Conservation (phyloP, 2,888 invertebrate species). For the Heliconius cydno region DNA sequence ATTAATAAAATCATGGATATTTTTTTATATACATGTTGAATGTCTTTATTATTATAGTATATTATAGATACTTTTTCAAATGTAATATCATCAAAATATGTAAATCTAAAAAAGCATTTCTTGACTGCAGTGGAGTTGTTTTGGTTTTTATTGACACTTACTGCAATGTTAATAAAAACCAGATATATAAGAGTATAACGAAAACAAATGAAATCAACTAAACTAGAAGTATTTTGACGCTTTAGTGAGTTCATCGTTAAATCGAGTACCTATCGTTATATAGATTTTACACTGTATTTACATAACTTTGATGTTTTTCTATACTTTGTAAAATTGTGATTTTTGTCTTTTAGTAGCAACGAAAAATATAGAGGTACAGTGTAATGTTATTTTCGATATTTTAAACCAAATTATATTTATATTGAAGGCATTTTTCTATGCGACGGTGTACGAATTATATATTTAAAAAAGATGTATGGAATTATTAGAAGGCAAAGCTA, state of each 20-base stretch:
- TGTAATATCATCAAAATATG: not conserved
- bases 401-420: conserved; percentile 2
- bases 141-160: not conserved
- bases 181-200: too few species aligned
- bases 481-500: not conserved
- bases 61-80: not conserved
- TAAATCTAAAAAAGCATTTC: not conserved
- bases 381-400: conserved; percentile 1
- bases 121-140: not conserved
- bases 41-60: too few species aligned
- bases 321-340: not conserved
- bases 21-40: not conserved
- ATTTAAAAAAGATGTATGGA: not conserved
- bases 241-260: not conserved
- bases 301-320: conserved; percentile 2
- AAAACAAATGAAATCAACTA: too few species aligned
- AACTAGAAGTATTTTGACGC: not conserved
- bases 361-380: not conserved
- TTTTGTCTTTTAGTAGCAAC: not conserved
- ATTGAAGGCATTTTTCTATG: not conserved
- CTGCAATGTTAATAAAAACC: too few species aligned
- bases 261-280: not conserved
- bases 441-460: not conserved
- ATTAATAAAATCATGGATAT: too few species aligned
- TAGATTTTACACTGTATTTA: conserved; percentile 1